Percentiles rank a stretch among this genome's conserved stretches.
phyloP scores from a whole-genome alignment of 2,888 invertebrate species.

The Acleris laterana region DNA sequence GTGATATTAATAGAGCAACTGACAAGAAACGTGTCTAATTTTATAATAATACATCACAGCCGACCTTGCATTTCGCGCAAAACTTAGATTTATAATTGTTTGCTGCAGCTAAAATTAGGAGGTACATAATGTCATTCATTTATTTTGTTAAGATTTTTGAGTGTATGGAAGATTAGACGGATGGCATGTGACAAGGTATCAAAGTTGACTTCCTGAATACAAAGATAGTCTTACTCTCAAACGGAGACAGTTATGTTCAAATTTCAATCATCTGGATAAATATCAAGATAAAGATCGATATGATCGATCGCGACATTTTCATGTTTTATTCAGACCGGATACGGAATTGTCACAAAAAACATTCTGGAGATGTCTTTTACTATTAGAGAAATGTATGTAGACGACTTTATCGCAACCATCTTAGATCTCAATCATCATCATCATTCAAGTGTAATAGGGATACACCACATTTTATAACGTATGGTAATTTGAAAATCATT shows the following conservation, averaged over 20 bases:
- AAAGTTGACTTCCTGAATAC: too few relatives aligned
- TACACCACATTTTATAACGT: too few relatives aligned
- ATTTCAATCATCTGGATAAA: too few relatives aligned
- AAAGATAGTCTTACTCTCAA: too few relatives aligned
- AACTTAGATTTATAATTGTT: not conserved
- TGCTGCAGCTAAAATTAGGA: slow-evolving; percentile 7
- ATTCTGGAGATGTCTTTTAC: not conserved
- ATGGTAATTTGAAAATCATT: too few relatives aligned
- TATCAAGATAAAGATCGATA: too few relatives aligned
- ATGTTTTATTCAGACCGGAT: slow-evolving; percentile 2
- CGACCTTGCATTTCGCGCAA: slow-evolving; percentile 10
- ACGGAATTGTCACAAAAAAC: not conserved
- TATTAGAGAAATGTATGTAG: not conserved
- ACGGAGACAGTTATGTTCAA: too few relatives aligned
- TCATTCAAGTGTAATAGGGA: too few relatives aligned
- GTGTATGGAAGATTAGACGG: not conserved
- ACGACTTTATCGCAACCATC: slow-evolving; percentile 7
- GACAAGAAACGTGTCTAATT: slow-evolving; percentile 12
- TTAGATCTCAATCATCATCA: not conserved
- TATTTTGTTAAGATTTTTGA: not conserved
- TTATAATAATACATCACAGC: slow-evolving; percentile 4
- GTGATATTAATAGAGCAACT: slow-evolving; percentile 1
- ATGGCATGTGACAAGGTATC: slow-evolving; percentile 11
- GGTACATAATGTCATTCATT: not conserved
- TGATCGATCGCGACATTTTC: too few relatives aligned